Base-by-base conservation (phyloP, 1,140 invertebrate species). In the Lepidostoma basale region DNA sequence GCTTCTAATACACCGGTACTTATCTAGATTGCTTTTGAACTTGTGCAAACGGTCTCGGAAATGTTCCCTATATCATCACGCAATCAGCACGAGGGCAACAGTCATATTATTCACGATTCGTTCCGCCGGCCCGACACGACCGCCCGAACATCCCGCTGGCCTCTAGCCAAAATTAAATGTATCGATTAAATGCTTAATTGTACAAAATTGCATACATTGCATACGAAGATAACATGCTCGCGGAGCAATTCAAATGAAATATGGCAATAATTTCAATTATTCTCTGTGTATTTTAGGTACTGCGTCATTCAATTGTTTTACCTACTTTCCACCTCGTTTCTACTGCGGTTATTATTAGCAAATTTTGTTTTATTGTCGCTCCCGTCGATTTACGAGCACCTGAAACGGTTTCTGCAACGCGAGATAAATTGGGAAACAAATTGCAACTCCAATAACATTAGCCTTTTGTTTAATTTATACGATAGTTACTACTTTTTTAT, bases 131-230 rank as follows among this genome's bases (percentile, higher is more conserved):
- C 10, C 1, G 23, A 9, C 23, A 40, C 56, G 36, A 26, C 33
- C 26, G 20, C 18, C 18, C n/a, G 36, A 28, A 36, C 30, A 42
- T 16, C 9, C 23, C 25, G 14, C 16, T 42, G 64, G 64, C 54
- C 23, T 36, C 5, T 30, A 26, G 68, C 68, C 68, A 70, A 70
- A 70, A 70, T 65, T 60, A 39, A 44, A 63, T 70, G 39, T 70
- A 70, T 70, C 68, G 68, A 70, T 70, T 65, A 40, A 42, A 59
- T 26, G 62, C 62, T 70, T 70, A 70, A 70, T 70, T 70, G 68
- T 66, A 65, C 68, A 33, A 66, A 66, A 65, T 70, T 60, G 62
- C 62, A 70, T 70, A 62, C 64, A 60, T 18, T 67, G 64, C 64
- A 67, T 26, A 64, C 49, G 39, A 22, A 67, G 54, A 59, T 59